Evolutionary conservation across 2,888 invertebrate species (phyloP).

Genomic region (Heliconius ismenius): DNA sequence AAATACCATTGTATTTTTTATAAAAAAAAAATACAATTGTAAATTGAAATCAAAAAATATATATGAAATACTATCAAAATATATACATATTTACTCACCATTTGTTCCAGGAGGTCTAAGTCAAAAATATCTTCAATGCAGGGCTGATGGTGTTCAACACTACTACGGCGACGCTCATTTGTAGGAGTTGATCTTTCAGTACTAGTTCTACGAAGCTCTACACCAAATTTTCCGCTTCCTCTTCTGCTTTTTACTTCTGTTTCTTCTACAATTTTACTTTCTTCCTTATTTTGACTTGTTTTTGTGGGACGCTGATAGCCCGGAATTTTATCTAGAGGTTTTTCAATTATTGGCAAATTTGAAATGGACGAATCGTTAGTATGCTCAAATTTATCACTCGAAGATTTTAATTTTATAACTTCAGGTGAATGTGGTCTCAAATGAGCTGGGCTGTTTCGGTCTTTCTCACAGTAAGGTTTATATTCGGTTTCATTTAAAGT

Average conservation of each 20-base stretch:
- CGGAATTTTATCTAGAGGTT: slow-evolving; percentile 60
- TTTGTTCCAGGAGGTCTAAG: slow-evolving; percentile 85
- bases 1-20: neutral
- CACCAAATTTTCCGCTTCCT: slow-evolving; percentile 85
- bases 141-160: slow-evolving; percentile 75
- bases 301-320: slow-evolving; percentile 69
- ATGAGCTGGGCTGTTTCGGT: slow-evolving; percentile 55
- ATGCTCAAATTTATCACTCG: slow-evolving; percentile 50
- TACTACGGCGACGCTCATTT: slow-evolving; percentile 73
- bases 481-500: slow-evolving; percentile 47
- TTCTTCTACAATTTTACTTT: slow-evolving; percentile 61
- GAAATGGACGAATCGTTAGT: slow-evolving; percentile 56
- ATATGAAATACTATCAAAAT: neutral
- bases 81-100: slow-evolving; percentile 77
- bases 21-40: neutral
- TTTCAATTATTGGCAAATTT: slow-evolving; percentile 51
- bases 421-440: slow-evolving; percentile 57
- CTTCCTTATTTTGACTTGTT: slow-evolving; percentile 70
- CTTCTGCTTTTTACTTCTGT: slow-evolving; percentile 75
- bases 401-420: slow-evolving; percentile 56
- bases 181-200: slow-evolving; percentile 75
- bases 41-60: neutral
- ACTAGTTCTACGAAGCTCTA: slow-evolving; percentile 83
- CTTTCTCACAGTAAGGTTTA: slow-evolving; percentile 41
- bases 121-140: slow-evolving; percentile 89